phyloP scores from a whole-genome alignment of 2,113 vertebrate species.

The Piprites chloris region DNA sequence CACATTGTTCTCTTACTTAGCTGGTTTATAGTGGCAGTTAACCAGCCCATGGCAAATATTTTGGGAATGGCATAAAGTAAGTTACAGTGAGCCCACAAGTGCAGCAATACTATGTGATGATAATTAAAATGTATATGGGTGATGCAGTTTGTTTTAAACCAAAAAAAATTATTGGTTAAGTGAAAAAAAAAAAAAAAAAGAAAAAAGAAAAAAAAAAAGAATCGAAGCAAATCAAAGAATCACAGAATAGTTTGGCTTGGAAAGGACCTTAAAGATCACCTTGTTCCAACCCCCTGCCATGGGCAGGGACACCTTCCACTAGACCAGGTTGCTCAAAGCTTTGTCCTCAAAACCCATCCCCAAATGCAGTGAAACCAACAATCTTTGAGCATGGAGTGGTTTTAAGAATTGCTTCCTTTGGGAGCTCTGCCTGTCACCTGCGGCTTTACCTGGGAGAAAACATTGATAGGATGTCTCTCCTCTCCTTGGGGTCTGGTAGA shows the following conservation, averaged over 20 bases:
- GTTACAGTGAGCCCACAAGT: accelerated
- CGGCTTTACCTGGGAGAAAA: neutral
- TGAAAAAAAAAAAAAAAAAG: neutral
- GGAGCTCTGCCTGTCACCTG: neutral
- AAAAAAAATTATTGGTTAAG: neutral
- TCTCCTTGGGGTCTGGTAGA: neutral
- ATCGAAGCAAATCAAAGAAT: neutral
- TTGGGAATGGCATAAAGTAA: neutral
- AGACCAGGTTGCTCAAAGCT: neutral
- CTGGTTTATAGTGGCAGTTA: neutral
- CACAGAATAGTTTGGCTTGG: neutral
- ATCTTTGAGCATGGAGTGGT: neutral
- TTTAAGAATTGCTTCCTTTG: neutral
- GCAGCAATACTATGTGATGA: neutral
- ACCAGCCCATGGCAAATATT: neutral
- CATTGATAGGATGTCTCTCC: neutral
- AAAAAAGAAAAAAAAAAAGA: neutral
- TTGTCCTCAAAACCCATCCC: neutral
- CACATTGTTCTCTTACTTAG: neutral
- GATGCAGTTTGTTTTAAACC: neutral
- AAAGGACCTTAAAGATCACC: neutral
- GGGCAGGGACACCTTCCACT: neutral
- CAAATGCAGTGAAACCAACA: neutral
- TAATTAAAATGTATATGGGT: neutral
- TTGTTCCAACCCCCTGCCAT: neutral